A percentile compares a stretch with the other conserved stretches of the same genome.
Conservation (phyloP, 1,140 invertebrate species). For the Epicauta chinensis region DNA sequence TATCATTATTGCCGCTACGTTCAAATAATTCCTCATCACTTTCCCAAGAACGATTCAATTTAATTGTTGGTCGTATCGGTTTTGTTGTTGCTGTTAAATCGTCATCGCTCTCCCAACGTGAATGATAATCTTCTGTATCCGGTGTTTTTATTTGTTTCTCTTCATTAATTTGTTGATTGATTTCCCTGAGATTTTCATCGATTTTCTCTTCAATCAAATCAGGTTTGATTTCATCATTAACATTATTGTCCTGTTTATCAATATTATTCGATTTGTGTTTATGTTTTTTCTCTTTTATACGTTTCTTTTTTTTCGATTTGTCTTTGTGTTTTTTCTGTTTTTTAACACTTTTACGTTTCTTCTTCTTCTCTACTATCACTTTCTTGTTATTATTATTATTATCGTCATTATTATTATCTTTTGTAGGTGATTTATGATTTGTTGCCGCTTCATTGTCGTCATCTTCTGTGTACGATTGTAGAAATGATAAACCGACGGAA, state of each 20-base stretch:
- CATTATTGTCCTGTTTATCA: conserved; percentile 16
- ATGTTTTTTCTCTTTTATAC: conserved; percentile 4
- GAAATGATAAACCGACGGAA: conserved; percentile 34
- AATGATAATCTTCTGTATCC: conserved; percentile 36
- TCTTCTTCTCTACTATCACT: conserved; percentile 1
- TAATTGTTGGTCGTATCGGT: conserved; percentile 1
- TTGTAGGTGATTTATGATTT: not conserved
- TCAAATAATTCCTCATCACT: conserved; percentile 33
- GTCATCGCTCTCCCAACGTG: conserved; percentile 29
- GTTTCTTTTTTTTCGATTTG: conserved; percentile 16
- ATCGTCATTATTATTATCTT: conserved; percentile 1
- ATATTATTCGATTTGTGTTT: conserved; percentile 17
- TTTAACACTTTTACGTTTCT: conserved; percentile 7
- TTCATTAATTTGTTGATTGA: too few species aligned
- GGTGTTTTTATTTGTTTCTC: conserved; percentile 14
- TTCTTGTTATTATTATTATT: not conserved
- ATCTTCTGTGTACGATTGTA: conserved; percentile 35
- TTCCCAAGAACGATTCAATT: conserved; percentile 31
- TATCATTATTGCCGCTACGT: conserved; percentile 1
- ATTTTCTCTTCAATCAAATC: conserved; percentile 2
- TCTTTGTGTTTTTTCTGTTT: conserved; percentile 21
- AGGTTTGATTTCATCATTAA: conserved; percentile 13
- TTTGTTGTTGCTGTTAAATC: conserved; percentile 5
- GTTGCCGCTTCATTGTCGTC: conserved; percentile 21
- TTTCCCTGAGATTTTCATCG: conserved; percentile 3